phyloP scores from a whole-genome alignment of 92 coral and sea anemone species.

The Muricea muricata region DNA sequence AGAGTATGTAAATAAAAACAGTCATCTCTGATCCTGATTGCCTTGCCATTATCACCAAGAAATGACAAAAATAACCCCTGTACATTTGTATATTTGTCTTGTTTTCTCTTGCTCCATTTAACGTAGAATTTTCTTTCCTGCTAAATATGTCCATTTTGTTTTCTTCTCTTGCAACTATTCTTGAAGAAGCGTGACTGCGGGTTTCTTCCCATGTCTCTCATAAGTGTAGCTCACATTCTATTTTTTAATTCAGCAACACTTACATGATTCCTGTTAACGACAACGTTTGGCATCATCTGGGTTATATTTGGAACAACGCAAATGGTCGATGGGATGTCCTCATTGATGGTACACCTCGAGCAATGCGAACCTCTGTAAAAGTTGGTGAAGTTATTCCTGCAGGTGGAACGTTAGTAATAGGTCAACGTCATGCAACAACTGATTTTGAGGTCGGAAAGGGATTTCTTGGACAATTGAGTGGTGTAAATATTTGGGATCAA shows the following conservation, averaged over 20 bases:
- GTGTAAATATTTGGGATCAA: slow-evolving; percentile 11
- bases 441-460: background rate
- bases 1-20: no score
- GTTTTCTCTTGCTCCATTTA: no score
- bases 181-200: no score
- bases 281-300: slow-evolving; percentile 30
- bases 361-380: background rate
- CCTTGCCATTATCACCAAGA: no score
- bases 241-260: background rate
- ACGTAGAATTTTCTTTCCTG: no score
- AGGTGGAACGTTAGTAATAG: slow-evolving; percentile 16
- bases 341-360: slow-evolving; percentile 10
- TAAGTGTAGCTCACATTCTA: background rate
- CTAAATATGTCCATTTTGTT: no score
- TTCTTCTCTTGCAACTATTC: no score
- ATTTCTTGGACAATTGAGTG: slow-evolving; percentile 13
- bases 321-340: background rate
- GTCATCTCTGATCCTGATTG: no score
- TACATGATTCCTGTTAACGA: slow-evolving; percentile 32
- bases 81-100: no score
- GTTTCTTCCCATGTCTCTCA: no score
- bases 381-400: background rate
- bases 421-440: background rate
- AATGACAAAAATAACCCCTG: no score
- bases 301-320: slow-evolving; percentile 1